phyloP scores from a whole-genome alignment of 2,113 vertebrate species.

The Heterochromis multidens region DNA sequence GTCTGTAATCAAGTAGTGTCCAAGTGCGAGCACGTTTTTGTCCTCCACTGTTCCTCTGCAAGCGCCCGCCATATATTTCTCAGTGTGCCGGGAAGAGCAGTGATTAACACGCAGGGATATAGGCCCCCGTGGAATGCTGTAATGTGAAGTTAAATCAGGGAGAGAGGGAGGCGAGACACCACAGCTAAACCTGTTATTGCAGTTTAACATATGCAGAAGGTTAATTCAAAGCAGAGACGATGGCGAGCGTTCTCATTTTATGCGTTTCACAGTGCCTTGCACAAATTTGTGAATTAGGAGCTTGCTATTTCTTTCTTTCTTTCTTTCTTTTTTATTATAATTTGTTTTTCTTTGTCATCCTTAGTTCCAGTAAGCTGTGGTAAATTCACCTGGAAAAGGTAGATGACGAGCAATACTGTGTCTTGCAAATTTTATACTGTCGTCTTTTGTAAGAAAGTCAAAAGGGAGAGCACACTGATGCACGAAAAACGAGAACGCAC shows the following conservation, averaged over 20 bases:
- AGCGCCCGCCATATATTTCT: conserved; percentile 78
- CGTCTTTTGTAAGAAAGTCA: not conserved
- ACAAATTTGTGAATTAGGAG: conserved; percentile 49
- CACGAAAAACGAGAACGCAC: conserved; percentile 50
- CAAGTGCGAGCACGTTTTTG: conserved; percentile 88
- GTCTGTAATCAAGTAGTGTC: conserved; percentile 98
- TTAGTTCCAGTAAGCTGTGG: not conserved
- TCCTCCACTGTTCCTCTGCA: conserved; percentile 85
- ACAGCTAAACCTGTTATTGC: conserved; percentile 69
- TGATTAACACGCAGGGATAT: conserved; percentile 76
- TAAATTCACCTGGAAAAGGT: not conserved
- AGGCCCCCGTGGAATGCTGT: conserved; percentile 69
- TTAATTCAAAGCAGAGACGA: conserved; percentile 68
- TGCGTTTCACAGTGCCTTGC: conserved; percentile 29
- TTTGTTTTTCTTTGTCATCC: not conserved
- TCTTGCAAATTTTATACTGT: not conserved
- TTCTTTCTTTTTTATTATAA: not conserved
- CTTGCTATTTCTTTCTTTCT: not conserved
- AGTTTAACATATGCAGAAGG: conserved; percentile 74
- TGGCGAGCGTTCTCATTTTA: conserved; percentile 48
- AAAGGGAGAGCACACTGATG: not conserved
- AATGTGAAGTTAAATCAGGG: conserved; percentile 75
- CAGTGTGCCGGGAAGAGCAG: conserved; percentile 60
- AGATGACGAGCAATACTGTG: not conserved
- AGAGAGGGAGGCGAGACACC: conserved; percentile 59